Percentiles rank a stretch among this genome's conserved stretches.
These are phyloP conservation scores for Acanthaster planci DNA, from an alignment of 35 echinoderm and acorn worm species.

Conservation along the genomic window DNA sequence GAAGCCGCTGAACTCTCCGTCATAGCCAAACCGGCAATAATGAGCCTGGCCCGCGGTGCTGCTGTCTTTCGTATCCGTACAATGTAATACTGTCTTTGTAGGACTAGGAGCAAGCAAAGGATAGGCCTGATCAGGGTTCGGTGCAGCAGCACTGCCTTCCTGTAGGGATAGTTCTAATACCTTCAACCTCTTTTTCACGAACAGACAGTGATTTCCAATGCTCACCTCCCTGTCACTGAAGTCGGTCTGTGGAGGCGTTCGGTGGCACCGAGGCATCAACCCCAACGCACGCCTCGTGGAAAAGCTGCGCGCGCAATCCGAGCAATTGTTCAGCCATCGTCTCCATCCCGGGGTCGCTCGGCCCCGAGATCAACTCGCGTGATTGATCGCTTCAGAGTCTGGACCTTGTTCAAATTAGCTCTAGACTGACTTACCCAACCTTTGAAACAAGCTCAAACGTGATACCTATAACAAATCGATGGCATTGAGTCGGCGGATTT, in stretches of 20 bases:
- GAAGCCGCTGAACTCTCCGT: no score
- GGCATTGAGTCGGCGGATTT: background rate
- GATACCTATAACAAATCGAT: background rate
- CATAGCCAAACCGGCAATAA: no score
- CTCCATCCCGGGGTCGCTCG: slow-evolving; percentile 11
- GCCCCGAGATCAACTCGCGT: slow-evolving; percentile 8
- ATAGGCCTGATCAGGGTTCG: background rate
- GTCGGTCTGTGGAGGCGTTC: background rate
- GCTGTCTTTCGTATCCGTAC: no score
- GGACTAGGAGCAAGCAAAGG: background rate
- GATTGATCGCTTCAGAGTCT: background rate
- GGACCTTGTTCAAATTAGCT: slow-evolving; percentile 29
- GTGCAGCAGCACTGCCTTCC: background rate
- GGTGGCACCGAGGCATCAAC: background rate
- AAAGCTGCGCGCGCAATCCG: background rate
- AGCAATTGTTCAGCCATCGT: background rate
- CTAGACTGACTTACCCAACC: slow-evolving; percentile 7
- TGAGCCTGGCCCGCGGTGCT: no score
- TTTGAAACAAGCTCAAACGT: slow-evolving; percentile 21
- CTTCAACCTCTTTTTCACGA: background rate
- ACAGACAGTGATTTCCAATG: background rate
- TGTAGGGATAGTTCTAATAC: background rate
- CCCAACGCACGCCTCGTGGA: background rate
- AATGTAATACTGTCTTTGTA: no score
- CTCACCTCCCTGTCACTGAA: background rate